Conservation (phyloP, 2,888 invertebrate species). For the Cosmopolites sordidus region DNA sequence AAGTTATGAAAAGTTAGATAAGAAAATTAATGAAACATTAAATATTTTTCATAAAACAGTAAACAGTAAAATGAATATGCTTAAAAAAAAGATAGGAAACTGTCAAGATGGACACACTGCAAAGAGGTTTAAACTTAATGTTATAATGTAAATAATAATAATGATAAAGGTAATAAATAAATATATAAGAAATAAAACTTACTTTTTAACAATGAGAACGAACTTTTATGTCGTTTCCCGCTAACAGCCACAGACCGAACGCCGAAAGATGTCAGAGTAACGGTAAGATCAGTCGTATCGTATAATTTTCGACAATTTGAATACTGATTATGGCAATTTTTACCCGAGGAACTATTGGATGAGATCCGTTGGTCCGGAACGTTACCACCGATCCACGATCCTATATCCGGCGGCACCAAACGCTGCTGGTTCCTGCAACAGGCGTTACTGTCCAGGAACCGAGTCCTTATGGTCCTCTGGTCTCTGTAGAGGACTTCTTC, state of each 20-base stretch:
- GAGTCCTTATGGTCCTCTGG: slow-evolving; percentile 19
- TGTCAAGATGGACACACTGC: too few species aligned
- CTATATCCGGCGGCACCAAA: background rate
- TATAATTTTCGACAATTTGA: background rate
- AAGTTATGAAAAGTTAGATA: too few species aligned
- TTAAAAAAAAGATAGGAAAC: too few species aligned
- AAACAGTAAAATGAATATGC: too few species aligned
- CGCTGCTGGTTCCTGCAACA: background rate
- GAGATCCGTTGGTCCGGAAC: background rate
- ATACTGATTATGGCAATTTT: slow-evolving; percentile 26
- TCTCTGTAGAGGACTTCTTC: slow-evolving; percentile 23
- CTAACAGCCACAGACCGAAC: background rate
- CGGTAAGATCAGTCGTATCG: background rate
- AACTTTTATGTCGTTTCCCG: background rate
- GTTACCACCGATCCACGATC: too few species aligned
- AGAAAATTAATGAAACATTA: too few species aligned
- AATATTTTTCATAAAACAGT: too few species aligned
- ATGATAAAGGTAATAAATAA: too few species aligned
- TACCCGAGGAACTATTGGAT: slow-evolving; percentile 21
- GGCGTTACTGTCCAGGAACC: background rate
- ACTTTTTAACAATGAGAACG: slow-evolving; percentile 14
- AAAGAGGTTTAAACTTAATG: too few species aligned
- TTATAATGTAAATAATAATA: too few species aligned
- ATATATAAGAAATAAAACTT: too few species aligned
- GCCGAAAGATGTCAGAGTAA: background rate